Evolutionary conservation across 2,113 vertebrate genomes (phyloP).

Genomic region (Charina bottae): DNA sequence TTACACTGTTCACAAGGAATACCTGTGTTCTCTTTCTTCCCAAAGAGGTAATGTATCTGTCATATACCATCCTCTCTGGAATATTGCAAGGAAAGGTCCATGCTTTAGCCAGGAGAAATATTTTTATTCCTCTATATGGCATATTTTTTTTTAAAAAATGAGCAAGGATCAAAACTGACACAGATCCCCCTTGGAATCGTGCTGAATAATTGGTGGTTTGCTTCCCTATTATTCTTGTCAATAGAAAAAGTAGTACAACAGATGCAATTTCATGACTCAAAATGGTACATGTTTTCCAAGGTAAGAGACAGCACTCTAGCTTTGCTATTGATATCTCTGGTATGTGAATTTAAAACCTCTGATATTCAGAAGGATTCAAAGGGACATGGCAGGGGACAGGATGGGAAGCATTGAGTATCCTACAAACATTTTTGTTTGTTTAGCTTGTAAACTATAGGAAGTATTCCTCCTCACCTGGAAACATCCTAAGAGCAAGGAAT

Average conservation of each 20-base stretch:
- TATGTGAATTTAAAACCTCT: neutral
- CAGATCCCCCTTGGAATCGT: neutral
- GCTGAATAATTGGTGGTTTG: neutral
- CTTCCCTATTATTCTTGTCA: neutral
- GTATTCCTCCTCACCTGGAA: neutral
- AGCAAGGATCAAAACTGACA: neutral
- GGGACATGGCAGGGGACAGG: neutral
- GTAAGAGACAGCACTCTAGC: neutral
- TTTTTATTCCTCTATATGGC: neutral
- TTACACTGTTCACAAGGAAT: neutral
- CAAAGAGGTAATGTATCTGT: neutral
- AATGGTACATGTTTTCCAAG: neutral
- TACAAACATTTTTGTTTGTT: neutral
- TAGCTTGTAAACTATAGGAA: neutral
- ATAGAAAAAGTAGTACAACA: neutral
- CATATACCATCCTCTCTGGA: neutral
- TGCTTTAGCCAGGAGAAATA: neutral
- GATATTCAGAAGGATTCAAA: neutral
- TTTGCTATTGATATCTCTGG: neutral
- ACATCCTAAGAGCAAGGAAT: neutral
- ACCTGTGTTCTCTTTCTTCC: neutral
- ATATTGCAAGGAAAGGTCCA: neutral
- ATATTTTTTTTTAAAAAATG: neutral
- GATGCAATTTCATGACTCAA: neutral
- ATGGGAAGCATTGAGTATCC: neutral